phyloP scores from a whole-genome alignment of 2,888 invertebrate species.

The Drosophila kokeensis region DNA sequence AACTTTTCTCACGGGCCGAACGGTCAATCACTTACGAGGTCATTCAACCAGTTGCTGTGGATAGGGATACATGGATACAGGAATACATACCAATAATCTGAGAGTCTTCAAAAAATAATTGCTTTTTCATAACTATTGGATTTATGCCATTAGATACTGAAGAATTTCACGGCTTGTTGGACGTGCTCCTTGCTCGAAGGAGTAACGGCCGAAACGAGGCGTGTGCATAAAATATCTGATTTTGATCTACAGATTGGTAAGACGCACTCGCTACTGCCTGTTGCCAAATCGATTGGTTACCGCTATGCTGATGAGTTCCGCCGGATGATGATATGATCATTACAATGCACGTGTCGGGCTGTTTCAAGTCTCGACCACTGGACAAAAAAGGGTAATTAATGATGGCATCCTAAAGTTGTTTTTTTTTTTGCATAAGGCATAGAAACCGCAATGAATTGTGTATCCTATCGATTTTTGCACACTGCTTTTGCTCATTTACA shows the following conservation, averaged over 20 bases:
- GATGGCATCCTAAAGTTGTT: constrained; percentile 40
- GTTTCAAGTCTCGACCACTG: constrained; percentile 53
- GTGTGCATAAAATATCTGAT: constrained; percentile 74
- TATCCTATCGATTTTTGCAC: constrained; percentile 41
- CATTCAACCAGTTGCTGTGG: constrained; percentile 62
- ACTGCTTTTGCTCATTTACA: constrained; percentile 72
- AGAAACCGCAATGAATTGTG: constrained; percentile 58
- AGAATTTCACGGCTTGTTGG: constrained; percentile 74
- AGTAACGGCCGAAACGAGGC: constrained; percentile 47
- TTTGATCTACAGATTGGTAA: constrained; percentile 59
- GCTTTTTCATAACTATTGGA: constrained; percentile 66
- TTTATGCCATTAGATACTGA: constrained; percentile 53
- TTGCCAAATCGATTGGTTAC: constrained; percentile 69
- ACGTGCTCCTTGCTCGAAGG: constrained; percentile 38
- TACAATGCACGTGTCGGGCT: constrained; percentile 60
- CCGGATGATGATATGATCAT: constrained; percentile 71
- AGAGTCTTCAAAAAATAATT: constrained; percentile 47
- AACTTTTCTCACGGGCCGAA: constrained; percentile 63
- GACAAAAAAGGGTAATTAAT: constrained; percentile 60
- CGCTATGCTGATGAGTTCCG: constrained; percentile 50
- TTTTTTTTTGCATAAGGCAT: constrained; percentile 46
- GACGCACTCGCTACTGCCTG: constrained; percentile 29
- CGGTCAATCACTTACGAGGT: constrained; percentile 62
- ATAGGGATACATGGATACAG: constrained; percentile 18
- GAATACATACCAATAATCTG: constrained; percentile 4